A percentile compares a stretch with the other conserved stretches of the same genome.
These are phyloP conservation scores for Rhinogobio ventralis DNA, from an alignment of 2,797 vertebrate genomes.

Conservation along the genomic window DNA sequence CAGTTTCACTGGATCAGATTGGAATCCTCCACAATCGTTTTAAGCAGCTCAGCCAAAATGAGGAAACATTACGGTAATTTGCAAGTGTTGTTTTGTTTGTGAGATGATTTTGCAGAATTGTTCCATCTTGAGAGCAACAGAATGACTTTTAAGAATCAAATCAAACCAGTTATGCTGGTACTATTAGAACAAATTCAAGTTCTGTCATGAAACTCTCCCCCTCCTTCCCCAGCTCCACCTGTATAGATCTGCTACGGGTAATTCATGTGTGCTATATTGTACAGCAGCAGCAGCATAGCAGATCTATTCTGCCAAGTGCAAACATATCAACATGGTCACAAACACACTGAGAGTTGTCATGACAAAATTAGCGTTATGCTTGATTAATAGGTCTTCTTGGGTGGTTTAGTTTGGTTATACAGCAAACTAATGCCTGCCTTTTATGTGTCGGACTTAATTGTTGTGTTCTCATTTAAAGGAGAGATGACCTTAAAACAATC, in stretches of 20 bases:
- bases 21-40: conserved; percentile 89
- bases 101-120: neutral
- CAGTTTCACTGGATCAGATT: conserved; percentile 92
- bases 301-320: neutral
- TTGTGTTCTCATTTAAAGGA: conserved; percentile 73
- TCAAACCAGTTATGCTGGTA: conserved; percentile 19
- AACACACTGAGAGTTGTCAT: neutral
- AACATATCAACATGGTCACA: neutral
- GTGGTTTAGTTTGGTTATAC: neutral
- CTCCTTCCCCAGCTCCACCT: neutral
- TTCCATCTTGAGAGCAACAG: neutral
- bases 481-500: conserved; percentile 83
- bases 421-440: neutral
- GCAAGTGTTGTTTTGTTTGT: neutral
- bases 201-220: too few species aligned
- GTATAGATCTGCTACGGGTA: neutral
- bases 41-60: conserved; percentile 88
- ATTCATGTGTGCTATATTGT: neutral
- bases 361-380: neutral
- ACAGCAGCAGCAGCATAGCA: neutral
- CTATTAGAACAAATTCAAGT: neutral
- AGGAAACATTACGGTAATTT: conserved; percentile 83
- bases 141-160: conserved; percentile 6
- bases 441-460: neutral
- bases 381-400: conserved; percentile 4